Evolutionary conservation across 2,797 vertebrate genomes (phyloP).

Genomic region (Caiman crocodilus): DNA sequence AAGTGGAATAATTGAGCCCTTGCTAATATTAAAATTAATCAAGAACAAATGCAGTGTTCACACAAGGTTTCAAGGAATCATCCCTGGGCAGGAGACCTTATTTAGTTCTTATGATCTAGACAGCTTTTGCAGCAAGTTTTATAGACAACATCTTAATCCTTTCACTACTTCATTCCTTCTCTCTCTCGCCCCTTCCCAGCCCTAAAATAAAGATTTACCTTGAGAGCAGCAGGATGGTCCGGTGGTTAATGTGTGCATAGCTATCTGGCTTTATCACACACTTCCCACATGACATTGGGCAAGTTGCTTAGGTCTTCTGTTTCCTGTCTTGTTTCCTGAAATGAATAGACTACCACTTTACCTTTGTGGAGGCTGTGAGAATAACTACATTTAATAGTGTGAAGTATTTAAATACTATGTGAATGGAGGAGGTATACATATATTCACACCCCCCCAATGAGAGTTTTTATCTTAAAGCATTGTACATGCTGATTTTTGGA

Average conservation of each 20-base stretch:
- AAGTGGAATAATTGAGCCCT: not conserved
- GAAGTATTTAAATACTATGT: not conserved
- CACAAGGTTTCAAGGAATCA: not conserved
- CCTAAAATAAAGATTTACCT: conserved; percentile 26
- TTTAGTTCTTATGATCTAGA: not conserved
- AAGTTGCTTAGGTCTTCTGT: not conserved
- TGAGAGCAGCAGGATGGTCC: conserved; percentile 9
- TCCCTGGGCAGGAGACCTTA: not conserved
- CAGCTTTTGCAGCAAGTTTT: not conserved
- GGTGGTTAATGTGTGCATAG: conserved; percentile 21
- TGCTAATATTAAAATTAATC: not conserved
- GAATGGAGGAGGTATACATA: not conserved
- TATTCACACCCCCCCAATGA: not conserved
- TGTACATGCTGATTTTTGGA: conserved; percentile 17
- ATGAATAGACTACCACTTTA: too few relatives aligned
- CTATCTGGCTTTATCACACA: not conserved
- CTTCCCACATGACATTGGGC: not conserved
- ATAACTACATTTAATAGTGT: not conserved
- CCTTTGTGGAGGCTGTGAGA: not conserved
- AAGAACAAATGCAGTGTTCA: not conserved
- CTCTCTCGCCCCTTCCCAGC: accelerated
- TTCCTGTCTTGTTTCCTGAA: not conserved
- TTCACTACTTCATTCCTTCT: not conserved
- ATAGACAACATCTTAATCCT: not conserved
- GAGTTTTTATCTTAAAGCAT: not conserved